Conservation (phyloP, 92 coral and sea anemone genomes). For the Bergia sp. region DNA sequence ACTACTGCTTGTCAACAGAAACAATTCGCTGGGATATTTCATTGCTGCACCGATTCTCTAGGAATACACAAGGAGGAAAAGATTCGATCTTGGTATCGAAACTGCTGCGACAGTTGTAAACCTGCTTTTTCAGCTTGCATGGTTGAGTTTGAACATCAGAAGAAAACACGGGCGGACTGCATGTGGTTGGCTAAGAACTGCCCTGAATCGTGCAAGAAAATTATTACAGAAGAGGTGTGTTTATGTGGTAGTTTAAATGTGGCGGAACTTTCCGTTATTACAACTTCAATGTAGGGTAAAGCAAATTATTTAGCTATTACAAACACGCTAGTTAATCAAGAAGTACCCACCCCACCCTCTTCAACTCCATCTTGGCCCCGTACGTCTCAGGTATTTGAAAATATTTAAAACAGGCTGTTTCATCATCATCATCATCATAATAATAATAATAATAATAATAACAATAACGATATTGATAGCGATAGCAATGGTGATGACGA, state of each 20-base stretch:
- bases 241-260: background rate
- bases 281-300: too few species aligned
- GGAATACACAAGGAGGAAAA: background rate
- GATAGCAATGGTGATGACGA: too few species aligned
- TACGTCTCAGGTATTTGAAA: too few species aligned
- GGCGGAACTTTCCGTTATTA: background rate
- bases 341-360: too few species aligned
- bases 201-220: background rate
- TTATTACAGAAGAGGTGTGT: background rate
- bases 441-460: too few species aligned
- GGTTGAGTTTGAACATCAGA: background rate
- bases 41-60: background rate
- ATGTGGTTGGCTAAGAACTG: background rate
- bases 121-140: background rate
- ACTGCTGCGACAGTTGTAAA: conserved; percentile 3
- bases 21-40: background rate
- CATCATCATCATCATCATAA: too few species aligned
- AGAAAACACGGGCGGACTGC: background rate
- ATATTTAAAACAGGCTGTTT: too few species aligned
- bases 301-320: too few species aligned
- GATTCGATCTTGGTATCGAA: background rate
- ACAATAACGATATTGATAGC: too few species aligned
- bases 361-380: too few species aligned
- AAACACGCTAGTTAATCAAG: too few species aligned
- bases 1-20: background rate